Base-by-base conservation (phyloP, 2,797 vertebrate species). In the Alectoris magna region DNA sequence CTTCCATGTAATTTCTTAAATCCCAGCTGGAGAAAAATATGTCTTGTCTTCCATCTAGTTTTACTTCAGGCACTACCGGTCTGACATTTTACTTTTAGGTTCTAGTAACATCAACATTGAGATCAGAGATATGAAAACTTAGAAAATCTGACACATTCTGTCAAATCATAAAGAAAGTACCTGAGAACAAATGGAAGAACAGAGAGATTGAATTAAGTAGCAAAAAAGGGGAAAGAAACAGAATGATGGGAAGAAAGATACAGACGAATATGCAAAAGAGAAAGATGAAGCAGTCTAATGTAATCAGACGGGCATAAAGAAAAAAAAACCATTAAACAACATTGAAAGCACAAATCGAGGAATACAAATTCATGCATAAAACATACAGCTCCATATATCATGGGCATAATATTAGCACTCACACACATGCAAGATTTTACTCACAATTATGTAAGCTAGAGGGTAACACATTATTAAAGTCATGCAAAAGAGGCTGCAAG, bases 11-110 rank as follows among this genome's bases (percentile, higher is more conserved):
- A 90, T 78, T 93, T 82, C 62, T 91, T 49, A 96, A 92, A 93
- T 84, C 53, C 27, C 76, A 92, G 26, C 72, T 87, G 84, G 68
- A 88, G 67, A 76, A 89, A 95, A 94, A 84, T 48, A 78, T n/a
- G 56, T 62, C 82, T 68, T 75, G 82, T 92, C 84, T 95, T 90
- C 87, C 87, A 59, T 63, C 72, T 95, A 88, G 67, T 84, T 92
- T 55, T 84, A 93, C 79, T 89, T 94, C 88, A 84, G 43, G 66
- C 74, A 78, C 56, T 93, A 96, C 26, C 4, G 10, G 67, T 68
- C 60, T 95, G 77, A 95, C 83, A 88, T 90, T 90, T 58, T 88
- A 49, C 89, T 88, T 95, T 88, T 87, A 77, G 71, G 64, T 76
- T 93, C 94, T 87, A 87, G 26, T 48, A 96, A 90, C 66, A 83